These are phyloP conservation scores for Heliconius hewitsoni DNA, from an alignment of 1,140 invertebrate species.

Conservation along the genomic window DNA sequence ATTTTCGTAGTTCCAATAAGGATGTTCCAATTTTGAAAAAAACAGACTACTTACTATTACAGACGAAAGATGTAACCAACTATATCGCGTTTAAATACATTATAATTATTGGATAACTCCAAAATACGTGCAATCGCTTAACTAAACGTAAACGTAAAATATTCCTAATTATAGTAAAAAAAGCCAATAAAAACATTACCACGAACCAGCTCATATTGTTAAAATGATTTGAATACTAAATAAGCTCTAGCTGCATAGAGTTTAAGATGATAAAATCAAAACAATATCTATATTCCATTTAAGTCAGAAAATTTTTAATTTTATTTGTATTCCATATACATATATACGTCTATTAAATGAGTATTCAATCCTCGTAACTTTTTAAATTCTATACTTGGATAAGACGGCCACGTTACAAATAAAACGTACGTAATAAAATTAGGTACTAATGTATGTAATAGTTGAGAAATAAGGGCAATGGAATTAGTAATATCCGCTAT, in stretches of 20 bases:
- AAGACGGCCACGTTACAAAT: slow-evolving; percentile 33
- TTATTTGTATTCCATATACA: too few species aligned
- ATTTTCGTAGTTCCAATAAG: too few species aligned
- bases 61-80: too few species aligned
- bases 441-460: slow-evolving; percentile 30
- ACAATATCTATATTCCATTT: neutral
- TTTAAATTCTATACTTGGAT: slow-evolving; percentile 35
- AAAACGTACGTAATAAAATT: slow-evolving; percentile 38
- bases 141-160: too few species aligned
- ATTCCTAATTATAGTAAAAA: neutral
- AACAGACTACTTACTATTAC: too few species aligned
- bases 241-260: neutral
- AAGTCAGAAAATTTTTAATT: neutral
- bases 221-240: neutral
- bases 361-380: slow-evolving; percentile 27
- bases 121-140: too few species aligned
- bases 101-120: too few species aligned
- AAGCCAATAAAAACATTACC: neutral
- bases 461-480: slow-evolving; percentile 47
- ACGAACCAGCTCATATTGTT: neutral
- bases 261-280: neutral
- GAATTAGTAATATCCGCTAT: neutral
- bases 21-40: too few species aligned
- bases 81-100: too few species aligned
- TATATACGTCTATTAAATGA: neutral